These are phyloP conservation scores for Centroberyx gerrardi DNA, from an alignment of 2,797 vertebrate genomes.

Conservation along the genomic window DNA sequence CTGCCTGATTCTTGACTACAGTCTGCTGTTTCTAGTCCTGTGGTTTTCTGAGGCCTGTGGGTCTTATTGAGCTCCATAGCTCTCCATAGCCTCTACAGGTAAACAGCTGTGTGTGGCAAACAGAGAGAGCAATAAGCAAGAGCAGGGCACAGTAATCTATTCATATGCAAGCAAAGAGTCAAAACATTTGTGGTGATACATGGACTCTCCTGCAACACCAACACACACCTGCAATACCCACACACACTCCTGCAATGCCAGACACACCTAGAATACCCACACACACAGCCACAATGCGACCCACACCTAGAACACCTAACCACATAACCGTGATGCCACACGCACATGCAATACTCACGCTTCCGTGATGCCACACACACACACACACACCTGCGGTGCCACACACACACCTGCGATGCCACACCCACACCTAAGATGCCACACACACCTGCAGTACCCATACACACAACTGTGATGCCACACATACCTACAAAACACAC, in stretches of 20 bases:
- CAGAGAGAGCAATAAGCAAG: too few species aligned
- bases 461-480: neutral
- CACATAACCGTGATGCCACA: neutral
- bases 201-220: neutral
- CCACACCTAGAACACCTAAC: neutral
- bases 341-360: neutral
- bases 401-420: neutral
- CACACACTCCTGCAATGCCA: neutral
- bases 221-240: neutral
- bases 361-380: neutral
- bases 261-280: neutral
- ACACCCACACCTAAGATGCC: neutral
- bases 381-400: neutral
- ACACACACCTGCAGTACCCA: slow-evolving; percentile 4
- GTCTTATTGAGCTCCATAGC: too few species aligned
- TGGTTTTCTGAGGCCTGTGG: too few species aligned
- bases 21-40: too few species aligned
- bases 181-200: slow-evolving; percentile 2
- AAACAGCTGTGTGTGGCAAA: too few species aligned
- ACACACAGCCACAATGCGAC: neutral
- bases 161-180: neutral
- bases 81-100: too few species aligned
- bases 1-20: too few species aligned
- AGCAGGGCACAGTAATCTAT: too few species aligned
- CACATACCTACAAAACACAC: neutral